Evolutionary conservation across 2,113 vertebrate species (phyloP).

Genomic region (Phasianus colchicus): DNA sequence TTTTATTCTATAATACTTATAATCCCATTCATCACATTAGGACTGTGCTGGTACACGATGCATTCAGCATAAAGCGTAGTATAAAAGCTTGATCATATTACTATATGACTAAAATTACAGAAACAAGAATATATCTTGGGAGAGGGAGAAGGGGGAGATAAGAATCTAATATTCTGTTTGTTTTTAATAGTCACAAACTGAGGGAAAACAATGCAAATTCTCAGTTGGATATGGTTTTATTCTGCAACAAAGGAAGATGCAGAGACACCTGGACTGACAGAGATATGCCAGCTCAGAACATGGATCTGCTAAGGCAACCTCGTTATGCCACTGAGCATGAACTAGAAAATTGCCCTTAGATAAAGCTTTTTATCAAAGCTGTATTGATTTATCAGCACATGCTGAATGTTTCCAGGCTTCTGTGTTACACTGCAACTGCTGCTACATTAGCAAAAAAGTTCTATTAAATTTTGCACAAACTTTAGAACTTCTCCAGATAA

Average conservation of each 20-base stretch:
- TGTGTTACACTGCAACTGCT: background rate
- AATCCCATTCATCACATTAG: background rate
- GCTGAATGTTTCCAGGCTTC: background rate
- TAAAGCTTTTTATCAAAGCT: background rate
- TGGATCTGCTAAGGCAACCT: background rate
- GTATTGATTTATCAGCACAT: background rate
- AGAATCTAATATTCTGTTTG: background rate
- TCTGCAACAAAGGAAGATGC: background rate
- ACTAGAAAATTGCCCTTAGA: background rate
- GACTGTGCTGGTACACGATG: background rate
- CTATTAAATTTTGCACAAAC: background rate
- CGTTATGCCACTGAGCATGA: background rate
- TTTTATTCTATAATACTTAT: background rate
- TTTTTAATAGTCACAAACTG: background rate
- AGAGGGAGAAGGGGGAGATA: background rate
- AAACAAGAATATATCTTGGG: background rate
- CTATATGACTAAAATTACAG: background rate
- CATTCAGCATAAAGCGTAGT: background rate
- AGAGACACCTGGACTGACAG: background rate
- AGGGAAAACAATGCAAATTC: background rate
- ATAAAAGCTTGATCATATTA: background rate
- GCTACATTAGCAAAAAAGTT: background rate
- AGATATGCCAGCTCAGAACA: background rate
- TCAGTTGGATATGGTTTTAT: background rate
- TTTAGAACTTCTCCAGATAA: background rate